Conservation (phyloP, 1,140 invertebrate species). For the Apis cerana region DNA sequence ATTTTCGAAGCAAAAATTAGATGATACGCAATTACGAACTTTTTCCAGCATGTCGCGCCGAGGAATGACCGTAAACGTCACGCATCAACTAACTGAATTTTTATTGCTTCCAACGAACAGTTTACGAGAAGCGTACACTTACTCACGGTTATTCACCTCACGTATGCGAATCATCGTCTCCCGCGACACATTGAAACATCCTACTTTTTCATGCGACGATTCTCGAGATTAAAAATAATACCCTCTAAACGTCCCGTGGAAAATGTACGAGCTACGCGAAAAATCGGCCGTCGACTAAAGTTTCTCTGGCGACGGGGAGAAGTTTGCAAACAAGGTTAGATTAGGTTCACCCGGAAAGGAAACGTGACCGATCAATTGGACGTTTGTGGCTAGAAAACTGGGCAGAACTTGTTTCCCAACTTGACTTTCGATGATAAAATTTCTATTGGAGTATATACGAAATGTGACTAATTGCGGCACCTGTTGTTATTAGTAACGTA, state of each 20-base stretch:
- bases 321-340: too few species aligned
- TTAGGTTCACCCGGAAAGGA: neutral
- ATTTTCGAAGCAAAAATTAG: too few species aligned
- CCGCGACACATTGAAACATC: conserved; percentile 8
- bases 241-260: neutral
- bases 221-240: conserved; percentile 19
- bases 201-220: neutral
- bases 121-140: conserved; percentile 19
- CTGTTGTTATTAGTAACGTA: too few species aligned
- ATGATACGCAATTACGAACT: too few species aligned
- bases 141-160: conserved; percentile 36
- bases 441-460: too few species aligned
- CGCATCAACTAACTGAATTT: neutral
- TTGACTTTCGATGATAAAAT: too few species aligned
- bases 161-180: neutral
- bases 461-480: too few species aligned
- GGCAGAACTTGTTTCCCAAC: too few species aligned
- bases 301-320: too few species aligned
- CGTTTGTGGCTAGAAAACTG: too few species aligned
- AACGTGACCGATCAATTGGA: neutral
- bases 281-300: neutral
- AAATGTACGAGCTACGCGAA: neutral
- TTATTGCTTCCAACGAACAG: neutral
- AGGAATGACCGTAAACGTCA: conserved; percentile 1
- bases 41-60: neutral